Base-by-base conservation (phyloP, 2,888 invertebrate species). In the Campopleginae sp. region DNA sequence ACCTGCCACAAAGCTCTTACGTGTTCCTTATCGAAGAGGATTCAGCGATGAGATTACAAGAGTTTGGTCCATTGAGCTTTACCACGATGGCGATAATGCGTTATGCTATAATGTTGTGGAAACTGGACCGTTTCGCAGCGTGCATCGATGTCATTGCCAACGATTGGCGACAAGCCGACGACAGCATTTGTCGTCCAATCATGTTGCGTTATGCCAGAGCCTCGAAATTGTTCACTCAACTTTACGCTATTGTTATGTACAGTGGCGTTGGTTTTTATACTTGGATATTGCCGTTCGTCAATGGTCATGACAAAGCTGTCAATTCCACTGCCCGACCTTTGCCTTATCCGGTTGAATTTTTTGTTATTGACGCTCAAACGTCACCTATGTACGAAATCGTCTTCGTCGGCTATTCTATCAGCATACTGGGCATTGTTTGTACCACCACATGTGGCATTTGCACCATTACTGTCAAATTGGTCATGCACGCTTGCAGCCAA, bases 401-500 rank as follows among this genome's bases (percentile, higher is more conserved):
- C 46, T 85, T 72, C 46, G 42, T 81, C 23, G 80, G 63, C 3
- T 70, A 84, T 14, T 51, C 66, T 10, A 23, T 79, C 42, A 63
- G 75, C 44, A 70, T 58, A 75, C 54, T 68, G 2, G 51, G 61
- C 5, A 38, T 54, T 6, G 76, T 76, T 65, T 63, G 66, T n/a
- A 76, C 74, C 0, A 48, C 72, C 2, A 66, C 76, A 44, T 72
- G 58, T 31, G 77, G 77, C 14, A 71, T 84, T 51, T 87, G 82
- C 31, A 86, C 78, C 8, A 42, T 84, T 2, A 77, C 84, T 6
- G 86, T 83, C 2, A 80, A 82, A 65, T 86, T 87, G 14, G 82
- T 87, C 14, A 71, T 66, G 46, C 87, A 87, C 61, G 84, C 81
- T 10, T 86, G 82, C 42, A 71, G 87, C 44, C 87, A 87, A 19